phyloP scores from a whole-genome alignment of 2,888 invertebrate genomes.

The Plemyria rubiginata region DNA sequence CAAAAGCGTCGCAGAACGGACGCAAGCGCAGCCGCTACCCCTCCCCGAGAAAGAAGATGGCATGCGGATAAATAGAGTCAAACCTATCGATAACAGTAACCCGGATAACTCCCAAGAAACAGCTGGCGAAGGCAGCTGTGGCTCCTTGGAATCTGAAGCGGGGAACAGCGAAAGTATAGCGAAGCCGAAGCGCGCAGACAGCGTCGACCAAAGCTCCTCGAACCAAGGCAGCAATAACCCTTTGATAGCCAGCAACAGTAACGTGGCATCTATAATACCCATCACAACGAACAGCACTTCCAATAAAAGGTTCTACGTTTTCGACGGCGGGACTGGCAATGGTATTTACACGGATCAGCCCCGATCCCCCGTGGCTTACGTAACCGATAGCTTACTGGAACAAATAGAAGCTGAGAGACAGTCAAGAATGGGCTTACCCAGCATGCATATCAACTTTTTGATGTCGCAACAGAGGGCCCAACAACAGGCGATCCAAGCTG shows the following conservation, averaged over 20 bases:
- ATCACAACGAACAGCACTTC: constrained; percentile 70
- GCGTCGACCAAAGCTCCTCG: constrained; percentile 78
- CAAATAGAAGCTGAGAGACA: constrained; percentile 79
- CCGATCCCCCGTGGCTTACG: constrained; percentile 76
- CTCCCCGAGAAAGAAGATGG: constrained; percentile 68
- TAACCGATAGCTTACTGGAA: constrained; percentile 77
- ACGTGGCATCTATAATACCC: constrained; percentile 75
- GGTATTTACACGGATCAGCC: constrained; percentile 69
- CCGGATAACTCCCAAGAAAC: constrained; percentile 72
- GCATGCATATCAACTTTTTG: constrained; percentile 79
- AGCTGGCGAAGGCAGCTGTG: constrained; percentile 77
- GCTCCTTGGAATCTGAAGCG: constrained; percentile 77
- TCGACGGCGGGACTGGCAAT: constrained; percentile 73
- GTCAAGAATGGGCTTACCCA: constrained; percentile 77
- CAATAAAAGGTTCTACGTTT: constrained; percentile 78
- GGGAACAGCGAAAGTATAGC: constrained; percentile 69
- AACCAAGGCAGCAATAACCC: constrained; percentile 83
- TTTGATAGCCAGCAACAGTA: constrained; percentile 75
- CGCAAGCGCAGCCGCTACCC: constrained; percentile 72
- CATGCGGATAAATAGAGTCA: constrained; percentile 57
- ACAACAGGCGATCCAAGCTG: constrained; percentile 55
- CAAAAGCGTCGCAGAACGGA: constrained; percentile 87
- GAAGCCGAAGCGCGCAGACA: constrained; percentile 72
- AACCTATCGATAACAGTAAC: constrained; percentile 61
- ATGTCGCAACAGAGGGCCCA: constrained; percentile 74